These are phyloP conservation scores for Agapornis roseicollis DNA, from an alignment of 2,113 vertebrate genomes.

Conservation along the genomic window DNA sequence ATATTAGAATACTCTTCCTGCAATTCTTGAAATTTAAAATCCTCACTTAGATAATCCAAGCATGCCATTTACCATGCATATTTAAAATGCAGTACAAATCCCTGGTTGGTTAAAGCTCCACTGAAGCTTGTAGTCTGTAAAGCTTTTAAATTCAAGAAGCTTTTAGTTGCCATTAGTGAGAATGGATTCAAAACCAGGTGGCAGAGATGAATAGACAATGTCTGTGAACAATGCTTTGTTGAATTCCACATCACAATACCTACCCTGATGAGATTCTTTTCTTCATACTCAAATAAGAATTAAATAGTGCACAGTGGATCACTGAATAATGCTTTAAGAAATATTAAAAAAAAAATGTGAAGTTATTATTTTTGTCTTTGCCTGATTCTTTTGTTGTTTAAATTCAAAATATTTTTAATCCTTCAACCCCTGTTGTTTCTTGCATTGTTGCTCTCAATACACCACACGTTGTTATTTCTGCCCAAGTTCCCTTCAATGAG, in stretches of 20 bases:
- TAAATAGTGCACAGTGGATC: slow-evolving; percentile 18
- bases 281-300: slow-evolving; percentile 23
- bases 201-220: slow-evolving; percentile 48
- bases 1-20: not conserved
- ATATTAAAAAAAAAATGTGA: not conserved
- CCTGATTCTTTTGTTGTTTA: slow-evolving; percentile 45
- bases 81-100: not conserved
- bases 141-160: slow-evolving; percentile 42
- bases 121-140: not conserved
- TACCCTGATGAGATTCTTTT: slow-evolving; percentile 46
- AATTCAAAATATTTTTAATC: slow-evolving; percentile 59
- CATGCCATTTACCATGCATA: not conserved
- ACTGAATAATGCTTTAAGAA: slow-evolving; percentile 41
- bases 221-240: slow-evolving; percentile 14
- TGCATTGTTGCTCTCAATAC: slow-evolving; percentile 41
- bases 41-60: not conserved
- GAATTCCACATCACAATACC: slow-evolving; percentile 31
- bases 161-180: slow-evolving; percentile 35
- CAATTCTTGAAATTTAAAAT: not conserved
- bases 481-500: slow-evolving; percentile 62
- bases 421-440: slow-evolving; percentile 56
- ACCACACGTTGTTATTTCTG: slow-evolving; percentile 65
- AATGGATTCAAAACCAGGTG: slow-evolving; percentile 42
- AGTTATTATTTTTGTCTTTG: slow-evolving; percentile 51
- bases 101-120: not conserved